Base-by-base conservation (phyloP, 2,888 invertebrate genomes). In the Agrotis exclamationis region DNA sequence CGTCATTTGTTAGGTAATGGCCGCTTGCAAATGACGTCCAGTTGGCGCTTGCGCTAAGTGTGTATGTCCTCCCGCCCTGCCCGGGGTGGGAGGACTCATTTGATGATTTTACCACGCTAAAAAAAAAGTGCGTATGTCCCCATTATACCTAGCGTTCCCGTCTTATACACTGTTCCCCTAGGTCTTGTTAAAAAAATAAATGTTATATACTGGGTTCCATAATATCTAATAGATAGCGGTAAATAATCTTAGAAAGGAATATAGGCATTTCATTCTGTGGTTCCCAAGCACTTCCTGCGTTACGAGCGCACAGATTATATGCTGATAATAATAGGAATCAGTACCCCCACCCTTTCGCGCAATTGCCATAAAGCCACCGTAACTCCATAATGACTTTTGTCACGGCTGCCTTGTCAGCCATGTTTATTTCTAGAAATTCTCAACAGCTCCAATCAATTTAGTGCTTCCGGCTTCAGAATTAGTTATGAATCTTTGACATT, bases 241-340 rank as follows among this genome's bases (percentile, higher is more conserved):
- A 18, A 28, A 28, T n/a, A 28, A 54, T 13, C 18, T 13, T 54
- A 28, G 2, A 56, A 56, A 56, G 33, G n/a, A 56, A n/a, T 33
- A 5, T 53, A 66, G 59, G 60, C 59, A 67, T 78, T 81, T 76
- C 77, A 77, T 78, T 81, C 83, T 77, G 86, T 73, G 79, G 78
- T 72, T 71, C 74, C 69, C 63, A 75, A 73, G 33, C 56, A 18
- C 33, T 33, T 56, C n/a, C 56, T 33, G 56, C n/a, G 79, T 86
- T 84, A 84, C 78, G 80, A 83, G 70, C 72, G 78, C 79, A 71
- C 59, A 80, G 82, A 83, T 86, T 79, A 80, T 82, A 59, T 63
- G 67, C 72, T 80, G 75, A 83, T 86, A 86, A 84, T 77, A 81
- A 86, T 85, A 82, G 79, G 65, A 85, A 85, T 80, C 85, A 83